Conservation (phyloP, 2,113 vertebrate species). For the Trematomus loennbergii region DNA sequence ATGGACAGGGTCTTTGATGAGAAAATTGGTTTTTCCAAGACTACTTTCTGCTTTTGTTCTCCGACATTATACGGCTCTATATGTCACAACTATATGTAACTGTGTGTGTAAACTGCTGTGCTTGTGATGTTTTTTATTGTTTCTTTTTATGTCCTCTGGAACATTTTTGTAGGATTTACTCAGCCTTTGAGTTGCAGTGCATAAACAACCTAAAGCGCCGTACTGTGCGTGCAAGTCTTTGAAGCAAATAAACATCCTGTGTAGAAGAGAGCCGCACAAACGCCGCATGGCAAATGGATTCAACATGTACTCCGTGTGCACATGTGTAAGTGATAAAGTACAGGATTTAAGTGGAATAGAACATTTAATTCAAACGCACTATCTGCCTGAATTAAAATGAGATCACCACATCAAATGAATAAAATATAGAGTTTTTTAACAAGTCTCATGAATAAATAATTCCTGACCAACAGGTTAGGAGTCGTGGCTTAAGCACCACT, state of each 20-base stretch:
- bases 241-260: conserved; percentile 53
- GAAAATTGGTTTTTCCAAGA: conserved; percentile 2
- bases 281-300: conserved; percentile 29
- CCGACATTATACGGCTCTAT: conserved; percentile 12
- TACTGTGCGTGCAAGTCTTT: conserved; percentile 37
- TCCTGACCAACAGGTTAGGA: conserved; percentile 26
- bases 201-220: conserved; percentile 61
- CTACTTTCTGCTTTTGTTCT: background rate
- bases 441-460: conserved; percentile 33
- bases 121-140: conserved; percentile 47
- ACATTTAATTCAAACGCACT: conserved; percentile 28
- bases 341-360: conserved; percentile 3
- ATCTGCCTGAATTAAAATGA: conserved; percentile 41
- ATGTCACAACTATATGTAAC: conserved; percentile 18
- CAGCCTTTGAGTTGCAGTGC: conserved; percentile 31
- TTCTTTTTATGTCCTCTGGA: conserved; percentile 47
- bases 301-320: conserved; percentile 1
- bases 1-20: conserved; percentile 4
- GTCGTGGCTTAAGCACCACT: conserved; percentile 1
- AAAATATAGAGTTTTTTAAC: conserved; percentile 26
- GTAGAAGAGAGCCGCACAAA: conserved; percentile 2
- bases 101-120: conserved; percentile 14
- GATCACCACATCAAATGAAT: conserved; percentile 23
- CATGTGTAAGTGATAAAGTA: conserved; percentile 18
- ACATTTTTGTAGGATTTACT: conserved; percentile 46